Evolutionary conservation across 2,113 vertebrate species (phyloP).

Genomic region (Columba livia): DNA sequence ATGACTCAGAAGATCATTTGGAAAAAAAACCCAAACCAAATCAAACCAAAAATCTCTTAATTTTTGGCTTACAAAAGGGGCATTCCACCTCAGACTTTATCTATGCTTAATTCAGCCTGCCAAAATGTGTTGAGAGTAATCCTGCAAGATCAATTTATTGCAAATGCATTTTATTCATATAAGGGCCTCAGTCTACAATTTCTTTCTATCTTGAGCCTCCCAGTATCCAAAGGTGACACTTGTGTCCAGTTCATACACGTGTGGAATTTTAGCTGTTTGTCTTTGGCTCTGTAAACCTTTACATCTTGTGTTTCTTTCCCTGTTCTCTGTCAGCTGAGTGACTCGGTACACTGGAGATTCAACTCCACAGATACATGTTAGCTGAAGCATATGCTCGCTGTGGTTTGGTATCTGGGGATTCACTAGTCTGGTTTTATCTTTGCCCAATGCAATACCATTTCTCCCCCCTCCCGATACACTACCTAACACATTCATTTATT

Average conservation of each 20-base stretch:
- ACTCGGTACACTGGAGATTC: neutral
- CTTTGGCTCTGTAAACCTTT: neutral
- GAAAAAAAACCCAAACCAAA: neutral
- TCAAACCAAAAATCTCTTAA: rapidly evolving
- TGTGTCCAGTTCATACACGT: neutral
- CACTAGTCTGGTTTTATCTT: neutral
- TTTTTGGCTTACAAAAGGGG: neutral
- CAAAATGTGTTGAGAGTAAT: neutral
- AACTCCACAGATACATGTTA: neutral
- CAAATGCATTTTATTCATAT: neutral
- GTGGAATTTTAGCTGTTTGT: neutral
- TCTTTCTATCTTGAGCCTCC: neutral
- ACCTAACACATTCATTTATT: neutral
- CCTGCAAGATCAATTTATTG: neutral
- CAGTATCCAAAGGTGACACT: neutral
- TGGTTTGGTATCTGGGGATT: neutral
- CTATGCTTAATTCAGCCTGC: neutral
- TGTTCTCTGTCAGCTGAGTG: neutral
- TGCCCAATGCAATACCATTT: neutral
- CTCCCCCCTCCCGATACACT: neutral
- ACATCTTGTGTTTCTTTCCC: neutral
- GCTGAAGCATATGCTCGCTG: neutral
- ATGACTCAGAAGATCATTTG: neutral
- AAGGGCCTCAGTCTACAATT: neutral
- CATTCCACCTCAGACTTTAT: neutral